phyloP scores from a whole-genome alignment of 2,888 invertebrate species.

The Tupiocoris notatus region DNA sequence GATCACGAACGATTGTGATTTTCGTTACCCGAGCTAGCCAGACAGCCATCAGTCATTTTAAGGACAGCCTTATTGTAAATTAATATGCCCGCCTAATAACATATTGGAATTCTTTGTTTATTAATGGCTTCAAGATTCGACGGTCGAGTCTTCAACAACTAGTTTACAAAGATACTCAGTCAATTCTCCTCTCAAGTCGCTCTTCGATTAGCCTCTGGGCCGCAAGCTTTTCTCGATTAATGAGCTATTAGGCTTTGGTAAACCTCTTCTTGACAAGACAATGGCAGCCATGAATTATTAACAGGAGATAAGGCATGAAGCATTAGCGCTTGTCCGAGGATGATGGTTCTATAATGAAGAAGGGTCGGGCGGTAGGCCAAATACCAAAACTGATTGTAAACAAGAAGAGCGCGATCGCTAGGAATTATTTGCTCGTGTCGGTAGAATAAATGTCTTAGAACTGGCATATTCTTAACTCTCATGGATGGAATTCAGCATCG shows the following conservation, averaged over 20 bases:
- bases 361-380: too few species aligned
- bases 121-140: conserved; percentile 17
- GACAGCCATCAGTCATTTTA: conserved; percentile 13
- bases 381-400: too few species aligned
- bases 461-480: too few species aligned
- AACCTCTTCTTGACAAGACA: conserved; percentile 38
- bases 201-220: background rate
- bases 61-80: conserved; percentile 34
- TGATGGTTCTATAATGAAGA: conserved; percentile 35
- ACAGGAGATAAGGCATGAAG: conserved; percentile 26
- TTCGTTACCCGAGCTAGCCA: background rate
- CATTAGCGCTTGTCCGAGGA: conserved; percentile 16
- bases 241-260: conserved; percentile 40
- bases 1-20: conserved; percentile 24
- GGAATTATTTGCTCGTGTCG: too few species aligned
- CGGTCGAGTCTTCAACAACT: background rate
- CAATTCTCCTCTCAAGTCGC: background rate
- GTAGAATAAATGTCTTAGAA: too few species aligned
- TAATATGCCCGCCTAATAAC: conserved; percentile 32
- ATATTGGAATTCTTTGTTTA: conserved; percentile 39
- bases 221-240: conserved; percentile 25
- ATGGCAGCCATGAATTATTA: conserved; percentile 38
- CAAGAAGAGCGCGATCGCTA: too few species aligned
- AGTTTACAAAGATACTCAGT: background rate
- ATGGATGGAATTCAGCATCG: too few species aligned